phyloP scores from a whole-genome alignment of 2,888 invertebrate genomes.

The Drosophila melanosoma region DNA sequence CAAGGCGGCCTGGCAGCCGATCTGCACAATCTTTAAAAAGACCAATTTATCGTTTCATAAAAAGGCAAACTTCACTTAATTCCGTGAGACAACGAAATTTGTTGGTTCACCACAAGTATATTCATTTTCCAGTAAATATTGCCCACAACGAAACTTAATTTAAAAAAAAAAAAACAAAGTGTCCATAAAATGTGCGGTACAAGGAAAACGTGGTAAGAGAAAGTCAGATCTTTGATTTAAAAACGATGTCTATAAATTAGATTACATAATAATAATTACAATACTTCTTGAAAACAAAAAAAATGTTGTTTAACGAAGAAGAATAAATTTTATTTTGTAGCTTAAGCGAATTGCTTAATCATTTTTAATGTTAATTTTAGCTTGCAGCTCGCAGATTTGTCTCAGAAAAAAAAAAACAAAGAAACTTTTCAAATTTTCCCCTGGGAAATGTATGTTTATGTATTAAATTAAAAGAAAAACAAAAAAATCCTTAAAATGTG shows the following conservation, averaged over 20 bases:
- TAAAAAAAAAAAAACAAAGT: constrained; percentile 1
- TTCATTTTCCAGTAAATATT: constrained; percentile 49
- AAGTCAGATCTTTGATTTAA: background rate
- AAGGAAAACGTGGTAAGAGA: background rate
- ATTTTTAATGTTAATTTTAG: background rate
- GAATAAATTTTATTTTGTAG: background rate
- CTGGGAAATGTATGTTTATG: constrained; percentile 63
- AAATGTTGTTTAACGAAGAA: background rate
- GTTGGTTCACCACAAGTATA: constrained; percentile 43
- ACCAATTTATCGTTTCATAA: constrained; percentile 83
- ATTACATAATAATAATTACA: background rate
- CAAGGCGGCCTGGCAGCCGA: constrained; percentile 26
- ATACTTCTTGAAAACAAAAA: background rate
- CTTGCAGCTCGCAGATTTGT: background rate
- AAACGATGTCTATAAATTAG: background rate
- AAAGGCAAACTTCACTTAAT: constrained; percentile 79
- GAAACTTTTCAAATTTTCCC: constrained; percentile 27
- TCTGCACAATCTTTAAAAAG: constrained; percentile 77
- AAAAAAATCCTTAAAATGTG: constrained; percentile 30
- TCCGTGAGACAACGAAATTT: constrained; percentile 44
- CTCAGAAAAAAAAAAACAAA: background rate
- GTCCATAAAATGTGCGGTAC: background rate
- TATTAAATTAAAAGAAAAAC: constrained; percentile 17
- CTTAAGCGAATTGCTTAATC: background rate
- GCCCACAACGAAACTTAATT: constrained; percentile 41